Percentiles rank a stretch among this genome's conserved stretches.
Evolutionary conservation across 2,888 invertebrate species (phyloP).

Genomic region (Cancer borealis): DNA sequence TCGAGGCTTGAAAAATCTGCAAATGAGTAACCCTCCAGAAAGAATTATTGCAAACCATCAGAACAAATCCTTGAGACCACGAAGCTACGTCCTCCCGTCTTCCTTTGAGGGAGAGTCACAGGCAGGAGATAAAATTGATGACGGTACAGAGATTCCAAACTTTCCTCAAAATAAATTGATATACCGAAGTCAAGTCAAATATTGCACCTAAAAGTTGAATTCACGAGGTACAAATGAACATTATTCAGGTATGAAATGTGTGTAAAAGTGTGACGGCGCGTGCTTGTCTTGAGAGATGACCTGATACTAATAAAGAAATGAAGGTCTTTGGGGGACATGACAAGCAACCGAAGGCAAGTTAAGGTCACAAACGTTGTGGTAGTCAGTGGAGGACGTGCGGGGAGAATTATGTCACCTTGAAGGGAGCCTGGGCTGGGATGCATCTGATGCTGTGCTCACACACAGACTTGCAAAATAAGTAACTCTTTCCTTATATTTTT

Average conservation of each 20-base stretch:
- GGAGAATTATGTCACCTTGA: background rate
- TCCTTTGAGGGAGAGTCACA: background rate
- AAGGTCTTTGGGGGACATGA: background rate
- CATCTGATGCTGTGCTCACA: background rate
- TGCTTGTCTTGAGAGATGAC: background rate
- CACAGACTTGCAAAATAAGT: background rate
- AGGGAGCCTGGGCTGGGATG: background rate
- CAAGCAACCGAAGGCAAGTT: background rate
- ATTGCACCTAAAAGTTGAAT: background rate
- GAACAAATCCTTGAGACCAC: background rate
- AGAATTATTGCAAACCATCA: background rate
- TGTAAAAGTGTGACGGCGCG: background rate
- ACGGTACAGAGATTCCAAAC: background rate
- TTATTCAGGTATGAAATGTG: background rate
- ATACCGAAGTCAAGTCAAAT: background rate
- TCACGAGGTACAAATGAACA: background rate
- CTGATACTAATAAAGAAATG: background rate
- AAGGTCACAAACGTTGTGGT: background rate
- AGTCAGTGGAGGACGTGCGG: background rate
- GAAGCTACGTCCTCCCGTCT: background rate
- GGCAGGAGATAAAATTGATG: background rate
- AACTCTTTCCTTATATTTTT: background rate
- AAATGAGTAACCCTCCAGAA: background rate
- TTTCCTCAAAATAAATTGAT: background rate
- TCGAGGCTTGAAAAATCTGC: background rate